Conservation (phyloP, 23 tunicate species). For the Clavelina lepadiformis region DNA sequence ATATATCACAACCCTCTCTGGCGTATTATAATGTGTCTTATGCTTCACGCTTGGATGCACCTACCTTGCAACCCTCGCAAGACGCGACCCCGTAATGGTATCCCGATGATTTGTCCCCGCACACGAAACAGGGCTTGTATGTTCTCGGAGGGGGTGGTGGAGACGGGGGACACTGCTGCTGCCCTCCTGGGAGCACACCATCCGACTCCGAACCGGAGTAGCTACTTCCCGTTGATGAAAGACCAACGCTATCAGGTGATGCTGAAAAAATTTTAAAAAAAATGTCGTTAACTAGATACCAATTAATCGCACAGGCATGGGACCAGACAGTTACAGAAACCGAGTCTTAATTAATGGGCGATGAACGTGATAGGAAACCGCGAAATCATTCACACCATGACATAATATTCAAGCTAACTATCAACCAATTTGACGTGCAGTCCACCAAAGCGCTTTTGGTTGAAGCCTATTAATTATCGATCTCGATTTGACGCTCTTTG, state of each 20-base stretch:
- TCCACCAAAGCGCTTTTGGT: too few relatives aligned
- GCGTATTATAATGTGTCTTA: background rate
- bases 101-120: constrained; percentile 94
- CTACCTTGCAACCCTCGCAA: constrained; percentile 97
- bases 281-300: too few relatives aligned
- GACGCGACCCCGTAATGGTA: constrained; percentile 94
- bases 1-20: too few relatives aligned
- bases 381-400: too few relatives aligned
- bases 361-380: too few relatives aligned
- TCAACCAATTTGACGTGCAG: too few relatives aligned
- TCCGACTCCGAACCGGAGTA: constrained; percentile 82
- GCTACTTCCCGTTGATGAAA: constrained; percentile 70
- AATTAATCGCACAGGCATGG: too few relatives aligned
- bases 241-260: constrained; percentile 91
- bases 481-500: too few relatives aligned
- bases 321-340: too few relatives aligned
- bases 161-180: constrained; percentile 60
- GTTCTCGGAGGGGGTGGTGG: constrained; percentile 96
- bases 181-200: constrained; percentile 26
- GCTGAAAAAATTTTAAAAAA: constrained; percentile 72
- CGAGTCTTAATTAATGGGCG: too few relatives aligned
- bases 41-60: background rate
- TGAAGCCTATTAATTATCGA: too few relatives aligned
- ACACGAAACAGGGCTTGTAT: constrained; percentile 93
- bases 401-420: too few relatives aligned